phyloP scores from a whole-genome alignment of 2,113 vertebrate genomes.

The Nothocercus nigrocapillus region DNA sequence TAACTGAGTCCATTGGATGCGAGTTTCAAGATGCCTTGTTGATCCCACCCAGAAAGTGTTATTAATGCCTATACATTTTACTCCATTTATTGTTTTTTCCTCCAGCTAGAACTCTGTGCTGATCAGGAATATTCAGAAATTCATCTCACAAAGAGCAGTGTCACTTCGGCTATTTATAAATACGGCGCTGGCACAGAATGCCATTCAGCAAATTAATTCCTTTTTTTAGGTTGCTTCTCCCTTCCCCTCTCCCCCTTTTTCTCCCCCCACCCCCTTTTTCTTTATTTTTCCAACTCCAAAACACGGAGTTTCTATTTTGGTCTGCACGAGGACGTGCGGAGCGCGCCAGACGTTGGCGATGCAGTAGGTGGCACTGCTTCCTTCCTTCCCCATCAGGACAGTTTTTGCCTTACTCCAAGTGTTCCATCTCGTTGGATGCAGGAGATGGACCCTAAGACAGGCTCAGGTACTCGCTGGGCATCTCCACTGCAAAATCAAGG shows the following conservation, averaged over 20 bases:
- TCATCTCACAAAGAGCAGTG: conserved; percentile 33
- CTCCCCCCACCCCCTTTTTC: neutral
- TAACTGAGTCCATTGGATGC: conserved; percentile 70
- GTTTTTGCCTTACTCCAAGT: neutral
- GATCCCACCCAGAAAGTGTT: conserved; percentile 8
- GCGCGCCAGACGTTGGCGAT: neutral
- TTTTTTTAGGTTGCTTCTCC: conserved; percentile 62
- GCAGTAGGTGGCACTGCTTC: conserved; percentile 55
- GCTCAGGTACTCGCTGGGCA: rapidly evolving
- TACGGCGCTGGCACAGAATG: conserved; percentile 31
- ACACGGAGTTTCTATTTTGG: conserved; percentile 39
- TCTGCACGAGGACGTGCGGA: rapidly evolving
- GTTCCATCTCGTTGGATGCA: rapidly evolving
- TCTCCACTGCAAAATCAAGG: neutral
- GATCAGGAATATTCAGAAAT: conserved; percentile 43
- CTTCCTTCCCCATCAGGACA: rapidly evolving
- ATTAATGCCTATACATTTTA: conserved; percentile 25
- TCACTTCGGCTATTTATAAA: conserved; percentile 67
- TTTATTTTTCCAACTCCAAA: conserved; percentile 48
- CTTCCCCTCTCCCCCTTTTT: neutral
- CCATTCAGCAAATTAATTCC: conserved; percentile 68
- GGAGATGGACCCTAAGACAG: rapidly evolving
- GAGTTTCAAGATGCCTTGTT: neutral
- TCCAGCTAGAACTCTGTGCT: conserved; percentile 18
- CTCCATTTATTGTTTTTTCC: conserved; percentile 37